Conservation (phyloP, 1,140 invertebrate species). For the Thaumatotibia leucotreta region DNA sequence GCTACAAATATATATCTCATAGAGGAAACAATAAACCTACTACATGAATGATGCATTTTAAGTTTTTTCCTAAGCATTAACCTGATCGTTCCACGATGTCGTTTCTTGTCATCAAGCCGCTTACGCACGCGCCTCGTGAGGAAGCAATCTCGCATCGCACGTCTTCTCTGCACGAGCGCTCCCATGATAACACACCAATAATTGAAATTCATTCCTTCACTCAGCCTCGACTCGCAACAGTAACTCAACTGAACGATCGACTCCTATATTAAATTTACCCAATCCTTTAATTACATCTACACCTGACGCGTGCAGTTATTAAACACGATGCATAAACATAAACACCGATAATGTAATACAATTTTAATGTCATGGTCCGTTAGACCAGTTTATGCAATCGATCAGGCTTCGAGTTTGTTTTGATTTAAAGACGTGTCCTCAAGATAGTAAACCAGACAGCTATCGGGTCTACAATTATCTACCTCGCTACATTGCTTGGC, state of each 20-base stretch:
- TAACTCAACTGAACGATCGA: conserved; percentile 14
- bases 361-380: conserved; percentile 7
- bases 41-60: too few species aligned
- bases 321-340: conserved; percentile 4
- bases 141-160: conserved; percentile 24
- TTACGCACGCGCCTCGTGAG: conserved; percentile 25
- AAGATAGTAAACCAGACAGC: neutral
- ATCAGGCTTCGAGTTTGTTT: neutral
- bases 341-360: conserved; percentile 3
- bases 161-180: conserved; percentile 26
- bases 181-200: conserved; percentile 27
- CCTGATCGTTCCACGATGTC: neutral
- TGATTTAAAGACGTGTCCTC: conserved; percentile 2
- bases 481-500: neutral
- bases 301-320: neutral
- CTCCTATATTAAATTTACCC: conserved; percentile 17
- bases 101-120: neutral
- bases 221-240: conserved; percentile 22
- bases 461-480: neutral
- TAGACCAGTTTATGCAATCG: neutral
- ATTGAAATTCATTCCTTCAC: conserved; percentile 37
- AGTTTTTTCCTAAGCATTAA: neutral
- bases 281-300: conserved; percentile 9
- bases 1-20: too few species aligned
- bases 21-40: too few species aligned